Evolutionary conservation across 1,140 invertebrate genomes (phyloP), one percentile per base, ranked within the genome.

Genomic region (Trachelipus rathkii): DNA sequence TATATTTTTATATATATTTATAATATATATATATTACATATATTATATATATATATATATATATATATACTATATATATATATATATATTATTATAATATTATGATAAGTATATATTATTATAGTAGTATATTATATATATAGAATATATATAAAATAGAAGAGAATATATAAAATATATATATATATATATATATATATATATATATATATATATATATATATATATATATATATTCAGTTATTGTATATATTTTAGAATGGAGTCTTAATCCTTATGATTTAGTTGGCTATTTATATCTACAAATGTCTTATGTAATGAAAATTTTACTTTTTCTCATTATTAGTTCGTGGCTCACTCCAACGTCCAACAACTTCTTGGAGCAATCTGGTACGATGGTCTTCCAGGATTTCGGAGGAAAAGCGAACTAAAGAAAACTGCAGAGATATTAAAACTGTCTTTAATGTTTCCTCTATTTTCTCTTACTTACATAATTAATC

Each of bases 311-410:
- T 24, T 70, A 70, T 21, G 21, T 70, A 70, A 11, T 15, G 10
- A 70, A 11, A 69, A 15, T 23, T 21, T 9, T 21, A 53, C 0
- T 74, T 46, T 21, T 45, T 60, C n/a, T 24, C n/a, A 46, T 75
- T 85, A 85, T n/a, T 84, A 95, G 93, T 97, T 97, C 84, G 94
- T 97, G 50, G 92, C 94, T 9, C 95, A 97, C 87, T 93, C 94
- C 0, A 96, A 93, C 83, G 94, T 95, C 21, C 95, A 97, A 84
- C 94, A 96, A 84, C 85, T 96, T 45, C 83, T 97, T 44, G 94
- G 91, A 10, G 89, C 93, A 24, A 95, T 96, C 82, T 97, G 95
- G 95, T 96, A 95, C 83, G 93, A 96, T 84, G 94, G 94, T 43
- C 85, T 95, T 8, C 94, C 94, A 0, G 93, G 93, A 6, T 95